These are phyloP conservation scores for Coracopsis vasa DNA, from an alignment of 2,113 vertebrate genomes.

Conservation along the genomic window DNA sequence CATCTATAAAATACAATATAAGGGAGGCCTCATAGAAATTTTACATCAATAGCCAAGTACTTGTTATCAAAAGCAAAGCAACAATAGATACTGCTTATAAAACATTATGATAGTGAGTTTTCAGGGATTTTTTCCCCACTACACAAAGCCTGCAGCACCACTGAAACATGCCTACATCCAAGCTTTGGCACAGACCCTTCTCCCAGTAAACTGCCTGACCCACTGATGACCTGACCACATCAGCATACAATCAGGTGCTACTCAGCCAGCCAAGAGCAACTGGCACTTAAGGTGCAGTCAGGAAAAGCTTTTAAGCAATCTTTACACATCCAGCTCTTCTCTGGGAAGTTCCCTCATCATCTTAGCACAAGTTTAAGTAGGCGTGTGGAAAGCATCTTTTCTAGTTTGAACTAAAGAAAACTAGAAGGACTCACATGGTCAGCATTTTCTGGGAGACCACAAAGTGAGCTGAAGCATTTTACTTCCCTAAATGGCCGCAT, in stretches of 20 bases:
- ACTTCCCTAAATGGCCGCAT: neutral
- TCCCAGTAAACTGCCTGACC: neutral
- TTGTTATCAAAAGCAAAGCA: neutral
- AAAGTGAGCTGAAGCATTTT: neutral
- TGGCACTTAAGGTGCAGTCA: neutral
- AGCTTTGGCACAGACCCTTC: neutral
- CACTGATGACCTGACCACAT: neutral
- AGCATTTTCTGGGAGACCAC: neutral
- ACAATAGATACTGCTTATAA: neutral
- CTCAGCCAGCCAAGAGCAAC: neutral
- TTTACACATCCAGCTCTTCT: neutral
- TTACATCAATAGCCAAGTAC: neutral
- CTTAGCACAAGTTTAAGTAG: neutral
- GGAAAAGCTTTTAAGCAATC: neutral
- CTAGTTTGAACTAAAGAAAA: neutral
- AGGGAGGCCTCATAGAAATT: neutral
- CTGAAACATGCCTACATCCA: neutral
- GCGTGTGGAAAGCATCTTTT: neutral
- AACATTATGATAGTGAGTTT: neutral
- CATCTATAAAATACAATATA: neutral
- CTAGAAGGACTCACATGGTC: neutral
- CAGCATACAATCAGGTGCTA: too few species aligned
- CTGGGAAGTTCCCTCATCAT: neutral
- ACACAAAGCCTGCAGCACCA: neutral
- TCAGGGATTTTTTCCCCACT: rapidly evolving